These are phyloP conservation scores for Tetraneura akinire DNA, from an alignment of 1,140 invertebrate genomes.

Conservation along the genomic window DNA sequence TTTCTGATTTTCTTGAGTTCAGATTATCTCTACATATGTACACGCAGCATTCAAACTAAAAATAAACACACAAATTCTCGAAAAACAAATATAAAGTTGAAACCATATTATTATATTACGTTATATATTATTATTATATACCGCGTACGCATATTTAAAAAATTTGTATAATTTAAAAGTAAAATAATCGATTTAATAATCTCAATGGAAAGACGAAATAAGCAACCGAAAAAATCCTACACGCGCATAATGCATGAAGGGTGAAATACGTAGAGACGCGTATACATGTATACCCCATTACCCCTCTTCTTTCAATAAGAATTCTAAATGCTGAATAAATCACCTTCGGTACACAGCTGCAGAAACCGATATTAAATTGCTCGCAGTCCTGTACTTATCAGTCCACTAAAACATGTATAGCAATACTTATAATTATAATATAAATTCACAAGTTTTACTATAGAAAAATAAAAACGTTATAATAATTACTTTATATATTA, in stretches of 20 bases:
- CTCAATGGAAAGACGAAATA: background rate
- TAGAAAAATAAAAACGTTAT: no score
- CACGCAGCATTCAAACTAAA: background rate
- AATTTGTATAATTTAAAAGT: background rate
- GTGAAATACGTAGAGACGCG: background rate
- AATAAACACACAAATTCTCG: background rate
- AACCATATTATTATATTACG: background rate
- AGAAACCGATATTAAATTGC: background rate
- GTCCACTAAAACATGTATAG: background rate
- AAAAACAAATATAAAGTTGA: no score
- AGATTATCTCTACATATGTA: background rate
- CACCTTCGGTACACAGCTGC: background rate
- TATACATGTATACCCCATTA: background rate
- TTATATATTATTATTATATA: no score
- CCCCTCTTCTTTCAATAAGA: background rate
- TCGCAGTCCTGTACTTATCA: background rate
- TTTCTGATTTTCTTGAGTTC: no score
- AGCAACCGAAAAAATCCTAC: slow-evolving; percentile 1
- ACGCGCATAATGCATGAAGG: slow-evolving; percentile 7
- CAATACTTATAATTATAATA: no score
- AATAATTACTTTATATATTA: no score
- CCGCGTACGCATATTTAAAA: no score
- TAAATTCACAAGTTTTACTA: no score
- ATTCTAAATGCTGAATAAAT: slow-evolving; percentile 36
- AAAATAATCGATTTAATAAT: slow-evolving; percentile 9